Evolutionary conservation across 2,797 vertebrate genomes (phyloP), one percentile per base, ranked within the genome.

Genomic region (Spinus pinus): DNA sequence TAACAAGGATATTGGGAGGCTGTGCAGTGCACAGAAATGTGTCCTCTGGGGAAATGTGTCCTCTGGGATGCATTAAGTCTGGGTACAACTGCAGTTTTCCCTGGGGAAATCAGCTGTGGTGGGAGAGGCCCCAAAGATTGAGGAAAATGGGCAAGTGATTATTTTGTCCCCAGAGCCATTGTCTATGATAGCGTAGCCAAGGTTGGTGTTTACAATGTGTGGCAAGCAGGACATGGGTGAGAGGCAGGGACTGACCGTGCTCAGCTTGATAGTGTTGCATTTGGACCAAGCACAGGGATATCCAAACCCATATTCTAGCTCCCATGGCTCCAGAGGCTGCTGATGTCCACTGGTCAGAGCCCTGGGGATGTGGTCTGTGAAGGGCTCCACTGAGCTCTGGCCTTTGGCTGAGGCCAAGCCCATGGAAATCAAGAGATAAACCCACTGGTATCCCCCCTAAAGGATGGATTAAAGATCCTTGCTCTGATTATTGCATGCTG

Each of bases 351-450:
- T 37, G 70, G 9, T 41, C 50, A 69, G 62, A 75, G 33, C 4
- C 0, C 42, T 31, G 53, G 53, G 33, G 18, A 37, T 41, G 39
- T 79, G 66, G 35, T 42, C 56, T 42, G 10, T 21, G 53, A 75
- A 73, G 30, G 19, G 13, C 16, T 67, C 18, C 37, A 13, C 53
- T 5, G 12, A 37, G 49, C 28, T 49, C 42, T 62, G 69, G 12
- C 49, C 49, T 72, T 60, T 44, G 42, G 19, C 77, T 73, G 44
- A 72, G 58, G 72, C 13, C 28, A 65, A 77, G 25, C 30, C 46
- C 0, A 0, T 7, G 31, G n/a, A 65, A 75, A 50, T 44, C 3
- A 1, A 21, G 46, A 56, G 46, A 46, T 18, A 28, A 1, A 23
- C 12, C 35, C 58, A 2, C 30, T 47, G 46, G 42, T 42, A 42